Conservation (phyloP, 2,113 vertebrate genomes). For the Struthidea cinerea region DNA sequence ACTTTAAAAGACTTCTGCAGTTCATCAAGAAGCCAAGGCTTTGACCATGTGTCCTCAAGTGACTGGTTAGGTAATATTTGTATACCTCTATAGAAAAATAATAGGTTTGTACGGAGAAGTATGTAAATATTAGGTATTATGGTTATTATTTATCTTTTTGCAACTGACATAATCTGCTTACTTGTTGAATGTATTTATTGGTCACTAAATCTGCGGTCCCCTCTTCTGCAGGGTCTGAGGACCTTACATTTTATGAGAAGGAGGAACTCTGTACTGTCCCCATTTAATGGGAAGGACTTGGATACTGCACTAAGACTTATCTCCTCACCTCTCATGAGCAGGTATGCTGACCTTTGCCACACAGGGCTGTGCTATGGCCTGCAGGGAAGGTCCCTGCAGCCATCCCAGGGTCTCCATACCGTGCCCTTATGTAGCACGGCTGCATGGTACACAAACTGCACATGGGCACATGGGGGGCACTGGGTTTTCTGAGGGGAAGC, state of each 20-base stretch:
- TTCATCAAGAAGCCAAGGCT: not conserved
- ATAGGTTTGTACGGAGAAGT: not conserved
- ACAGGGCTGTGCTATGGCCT: too few species aligned
- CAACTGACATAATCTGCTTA: not conserved
- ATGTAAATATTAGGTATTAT: not conserved
- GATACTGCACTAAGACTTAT: fast-evolving
- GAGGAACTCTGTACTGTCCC: not conserved
- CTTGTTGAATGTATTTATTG: not conserved
- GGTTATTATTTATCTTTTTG: not conserved
- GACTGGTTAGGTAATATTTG: not conserved
- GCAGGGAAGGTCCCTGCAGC: not conserved
- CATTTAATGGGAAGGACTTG: not conserved
- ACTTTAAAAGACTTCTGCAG: not conserved
- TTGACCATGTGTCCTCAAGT: not conserved
- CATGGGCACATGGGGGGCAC: fast-evolving
- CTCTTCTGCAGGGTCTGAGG: not conserved
- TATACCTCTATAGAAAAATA: not conserved
- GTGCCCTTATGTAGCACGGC: not conserved
- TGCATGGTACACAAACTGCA: not conserved
- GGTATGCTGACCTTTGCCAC: not conserved
- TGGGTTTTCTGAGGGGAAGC: not conserved
- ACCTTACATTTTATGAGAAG: not conserved
- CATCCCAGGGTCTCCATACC: fast-evolving
- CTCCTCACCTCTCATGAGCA: fast-evolving
- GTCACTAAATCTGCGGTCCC: fast-evolving